A percentile compares a stretch with the other conserved stretches of the same genome.
These are phyloP conservation scores for Drosophila pruinosa DNA, from an alignment of 1,140 invertebrate species.

Conservation along the genomic window DNA sequence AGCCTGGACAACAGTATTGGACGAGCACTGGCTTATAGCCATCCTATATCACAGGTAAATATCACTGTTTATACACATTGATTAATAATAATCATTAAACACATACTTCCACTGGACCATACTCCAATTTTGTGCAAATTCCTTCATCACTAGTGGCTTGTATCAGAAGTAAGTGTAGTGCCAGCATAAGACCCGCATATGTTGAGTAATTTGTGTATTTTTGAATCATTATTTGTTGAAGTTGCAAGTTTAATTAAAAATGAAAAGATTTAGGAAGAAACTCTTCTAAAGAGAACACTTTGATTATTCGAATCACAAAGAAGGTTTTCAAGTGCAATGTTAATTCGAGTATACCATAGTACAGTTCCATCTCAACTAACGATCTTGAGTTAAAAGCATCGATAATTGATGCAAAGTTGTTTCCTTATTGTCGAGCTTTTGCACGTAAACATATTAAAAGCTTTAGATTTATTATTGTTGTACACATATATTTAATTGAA, in stretches of 20 bases:
- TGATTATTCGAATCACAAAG: too few species aligned
- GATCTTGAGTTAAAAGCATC: too few species aligned
- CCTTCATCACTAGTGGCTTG: not conserved
- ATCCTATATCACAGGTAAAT: not conserved
- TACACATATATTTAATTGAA: too few species aligned
- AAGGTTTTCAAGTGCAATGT: too few species aligned
- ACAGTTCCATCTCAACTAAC: too few species aligned
- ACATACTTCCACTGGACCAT: not conserved
- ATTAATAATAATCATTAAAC: not conserved
- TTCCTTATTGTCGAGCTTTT: too few species aligned
- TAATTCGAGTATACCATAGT: too few species aligned
- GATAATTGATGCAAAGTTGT: too few species aligned
- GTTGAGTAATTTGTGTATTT: not conserved
- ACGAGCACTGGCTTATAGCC: not conserved
- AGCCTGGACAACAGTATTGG: conserved; percentile 1
- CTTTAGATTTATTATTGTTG: too few species aligned
- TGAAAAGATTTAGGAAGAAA: not conserved
- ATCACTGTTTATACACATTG: not conserved
- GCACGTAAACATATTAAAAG: too few species aligned
- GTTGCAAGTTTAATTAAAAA: not conserved
- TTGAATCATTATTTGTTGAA: not conserved
- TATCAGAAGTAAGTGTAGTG: not conserved
- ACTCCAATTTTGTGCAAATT: not conserved
- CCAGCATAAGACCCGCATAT: not conserved
- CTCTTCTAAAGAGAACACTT: not conserved